phyloP scores from a whole-genome alignment of 2,888 invertebrate species.

The Orchesellides sinensis region DNA sequence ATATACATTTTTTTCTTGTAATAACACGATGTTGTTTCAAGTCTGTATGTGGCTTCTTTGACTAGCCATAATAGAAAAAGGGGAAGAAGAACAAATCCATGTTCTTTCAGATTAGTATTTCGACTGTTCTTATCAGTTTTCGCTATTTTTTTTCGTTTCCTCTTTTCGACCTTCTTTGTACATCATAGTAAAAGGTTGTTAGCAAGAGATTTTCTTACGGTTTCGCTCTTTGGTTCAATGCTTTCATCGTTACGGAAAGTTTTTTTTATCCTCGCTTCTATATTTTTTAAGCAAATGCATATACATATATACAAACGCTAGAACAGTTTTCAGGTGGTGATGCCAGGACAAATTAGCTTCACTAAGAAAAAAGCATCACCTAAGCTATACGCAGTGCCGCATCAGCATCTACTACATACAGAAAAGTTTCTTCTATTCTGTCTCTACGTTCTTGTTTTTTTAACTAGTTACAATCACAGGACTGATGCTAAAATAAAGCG shows the following conservation, averaged over 20 bases:
- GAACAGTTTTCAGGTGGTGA: slow-evolving; percentile 45
- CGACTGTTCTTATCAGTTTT: slow-evolving; percentile 45
- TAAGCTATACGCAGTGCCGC: slow-evolving; percentile 19
- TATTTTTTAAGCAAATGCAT: not conserved
- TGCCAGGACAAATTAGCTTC: slow-evolving; percentile 62
- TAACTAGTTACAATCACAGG: not conserved
- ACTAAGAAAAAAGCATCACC: slow-evolving; percentile 58
- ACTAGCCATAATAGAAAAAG: slow-evolving; percentile 6
- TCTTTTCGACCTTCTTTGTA: slow-evolving; percentile 22
- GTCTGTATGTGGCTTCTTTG: slow-evolving; percentile 19
- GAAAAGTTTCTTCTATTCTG: not conserved
- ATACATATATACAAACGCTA: not conserved
- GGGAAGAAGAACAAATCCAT: slow-evolving; percentile 36
- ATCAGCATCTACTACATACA: slow-evolving; percentile 37
- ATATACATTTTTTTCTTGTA: not conserved
- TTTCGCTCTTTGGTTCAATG: slow-evolving; percentile 47
- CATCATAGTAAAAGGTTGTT: slow-evolving; percentile 39
- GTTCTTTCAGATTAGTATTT: slow-evolving; percentile 44
- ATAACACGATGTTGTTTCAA: slow-evolving; percentile 6
- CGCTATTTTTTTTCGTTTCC: slow-evolving; percentile 22
- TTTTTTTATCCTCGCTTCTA: not conserved
- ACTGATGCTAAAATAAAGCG: slow-evolving; percentile 22
- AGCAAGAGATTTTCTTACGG: slow-evolving; percentile 49
- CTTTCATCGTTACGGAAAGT: slow-evolving; percentile 32
- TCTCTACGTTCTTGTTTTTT: no score